Base-by-base conservation (phyloP, 2,797 vertebrate species). In the Catostomus latipinnis region DNA sequence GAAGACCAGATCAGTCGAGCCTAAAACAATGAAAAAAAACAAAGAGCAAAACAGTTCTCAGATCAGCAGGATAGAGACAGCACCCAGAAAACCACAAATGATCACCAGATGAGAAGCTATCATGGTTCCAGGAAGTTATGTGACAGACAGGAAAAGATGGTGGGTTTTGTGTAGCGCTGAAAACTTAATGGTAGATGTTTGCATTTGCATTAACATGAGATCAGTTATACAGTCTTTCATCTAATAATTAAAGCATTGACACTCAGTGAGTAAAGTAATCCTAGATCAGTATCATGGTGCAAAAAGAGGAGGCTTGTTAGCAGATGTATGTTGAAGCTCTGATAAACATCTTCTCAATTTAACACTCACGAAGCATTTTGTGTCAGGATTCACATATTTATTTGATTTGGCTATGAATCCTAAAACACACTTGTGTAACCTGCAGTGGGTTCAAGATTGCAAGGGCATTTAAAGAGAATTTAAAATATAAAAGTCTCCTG, bases 111-210 rank as follows among this genome's bases (percentile, higher is more conserved):
- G 88, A 89, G 80, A 80, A 84, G 80, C 81, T 84, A 49, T 65
- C n/a, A 80, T 68, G 66, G 75, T 67, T 86, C 81, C 88, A 89
- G 89, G 86, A 90, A 48, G 61, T 70, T 82, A 88, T 63, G 75
- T 88, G 88, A 90, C 87, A 83, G 75, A 72, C 89, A 93, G 90
- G 87, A 87, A 87, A 58, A 75, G 75, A 91, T 89, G 83, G 85
- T 72, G 16, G 18, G 46, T 75, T 86, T 62, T 11, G 10, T 81
- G 65, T 71, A 13, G 11, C 13, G 11, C 58, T 71, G 67, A 65
- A 77, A 22, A 83, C 63, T 34, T 75, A 7, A 63, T 66, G 56
- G 56, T 53, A 34, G 16, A 63, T 6, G 18, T 81, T 78, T 82
- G 34, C 10, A 10, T 70, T 69, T 68, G 9, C 43, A 34, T 34